Percentiles rank a stretch among this genome's conserved stretches.
Evolutionary conservation across 2,797 vertebrate species (phyloP).

Genomic region (Pseudopleuronectes americanus): DNA sequence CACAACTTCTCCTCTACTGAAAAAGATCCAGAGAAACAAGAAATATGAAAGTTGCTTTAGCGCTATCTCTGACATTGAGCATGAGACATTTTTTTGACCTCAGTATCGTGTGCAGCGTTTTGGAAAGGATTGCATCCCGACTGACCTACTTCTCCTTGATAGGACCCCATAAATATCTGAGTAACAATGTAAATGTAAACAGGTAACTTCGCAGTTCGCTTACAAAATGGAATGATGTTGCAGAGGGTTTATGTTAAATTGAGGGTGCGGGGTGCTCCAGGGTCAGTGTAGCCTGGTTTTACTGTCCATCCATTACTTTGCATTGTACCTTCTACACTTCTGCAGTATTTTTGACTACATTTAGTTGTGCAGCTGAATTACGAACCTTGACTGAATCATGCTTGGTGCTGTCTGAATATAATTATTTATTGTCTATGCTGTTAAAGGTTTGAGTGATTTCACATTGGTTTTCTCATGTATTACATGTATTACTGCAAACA

Average conservation of each 20-base stretch:
- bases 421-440: not conserved
- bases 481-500: not conserved
- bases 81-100: conserved; percentile 34
- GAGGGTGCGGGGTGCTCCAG: not conserved
- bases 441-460: not conserved
- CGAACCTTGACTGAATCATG: conserved; percentile 16
- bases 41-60: conserved; percentile 30
- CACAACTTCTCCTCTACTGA: not conserved
- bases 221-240: conserved; percentile 7
- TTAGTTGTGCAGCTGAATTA: too few species aligned
- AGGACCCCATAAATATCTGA: conserved; percentile 42
- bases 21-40: conserved; percentile 6
- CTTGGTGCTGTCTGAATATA: conserved; percentile 13
- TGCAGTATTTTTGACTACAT: too few species aligned
- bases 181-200: conserved; percentile 41
- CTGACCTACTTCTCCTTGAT: conserved; percentile 26
- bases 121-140: conserved; percentile 39
- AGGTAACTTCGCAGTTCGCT: conserved; percentile 4
- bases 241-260: conserved; percentile 26
- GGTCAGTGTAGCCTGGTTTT: conserved; percentile 6
- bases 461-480: not conserved
- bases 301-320: conserved; percentile 21
- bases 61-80: not conserved
- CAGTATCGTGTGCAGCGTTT: conserved; percentile 28
- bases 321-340: not conserved